Conservation (phyloP, 2,888 invertebrate species). For the Metopia argyrocephala region DNA sequence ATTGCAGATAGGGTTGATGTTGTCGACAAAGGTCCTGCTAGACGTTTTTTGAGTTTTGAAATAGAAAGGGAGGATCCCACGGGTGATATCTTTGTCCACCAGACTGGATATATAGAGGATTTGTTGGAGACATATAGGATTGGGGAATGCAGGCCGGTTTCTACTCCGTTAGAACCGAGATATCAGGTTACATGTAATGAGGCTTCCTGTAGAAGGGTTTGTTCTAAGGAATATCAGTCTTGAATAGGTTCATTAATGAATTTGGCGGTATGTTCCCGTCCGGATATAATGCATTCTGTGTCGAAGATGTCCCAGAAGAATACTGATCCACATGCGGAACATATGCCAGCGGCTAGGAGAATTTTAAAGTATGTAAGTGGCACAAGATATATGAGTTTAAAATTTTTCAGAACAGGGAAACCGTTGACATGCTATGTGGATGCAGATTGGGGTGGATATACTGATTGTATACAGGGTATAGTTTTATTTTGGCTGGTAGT, state of each 20-base stretch:
- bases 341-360: too few species aligned
- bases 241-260: conserved; percentile 41
- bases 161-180: conserved; percentile 38
- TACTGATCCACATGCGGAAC: too few species aligned
- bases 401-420: too few species aligned
- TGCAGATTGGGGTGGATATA: too few species aligned
- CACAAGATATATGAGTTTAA: too few species aligned
- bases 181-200: conserved; percentile 38
- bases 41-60: conserved; percentile 54
- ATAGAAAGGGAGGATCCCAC: conserved; percentile 41
- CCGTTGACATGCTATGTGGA: too few species aligned
- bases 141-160: conserved; percentile 25
- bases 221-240: conserved; percentile 33
- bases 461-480: conserved; percentile 51
- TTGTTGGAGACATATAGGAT: conserved; percentile 25
- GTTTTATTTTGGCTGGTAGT: conserved; percentile 29
- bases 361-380: too few species aligned
- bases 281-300: too few species aligned
- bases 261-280: conserved; percentile 19
- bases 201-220: conserved; percentile 27
- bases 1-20: conserved; percentile 37
- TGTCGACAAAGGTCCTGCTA: conserved; percentile 39
- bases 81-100: conserved; percentile 30
- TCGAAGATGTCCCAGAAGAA: too few species aligned
- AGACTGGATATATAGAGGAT: conserved; percentile 35